A percentile compares a stretch with the other conserved stretches of the same genome.
phyloP scores from a whole-genome alignment of 2,797 vertebrate species.

The Eurystomus glaucurus region DNA sequence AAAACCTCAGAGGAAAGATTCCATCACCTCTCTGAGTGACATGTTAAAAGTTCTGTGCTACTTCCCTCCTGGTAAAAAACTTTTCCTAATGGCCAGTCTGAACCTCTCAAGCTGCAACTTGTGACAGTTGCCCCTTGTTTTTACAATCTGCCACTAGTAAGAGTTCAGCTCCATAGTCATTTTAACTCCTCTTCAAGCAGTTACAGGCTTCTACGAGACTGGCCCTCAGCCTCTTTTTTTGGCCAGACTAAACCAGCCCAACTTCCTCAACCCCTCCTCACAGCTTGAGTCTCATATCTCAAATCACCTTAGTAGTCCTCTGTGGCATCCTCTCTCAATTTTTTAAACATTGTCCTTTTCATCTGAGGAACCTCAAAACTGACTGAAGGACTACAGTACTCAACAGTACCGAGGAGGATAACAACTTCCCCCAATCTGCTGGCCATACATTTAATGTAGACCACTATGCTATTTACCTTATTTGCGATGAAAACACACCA shows the following conservation, averaged over 20 bases:
- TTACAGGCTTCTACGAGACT: not conserved
- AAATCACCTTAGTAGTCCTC: not conserved
- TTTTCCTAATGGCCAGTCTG: not conserved
- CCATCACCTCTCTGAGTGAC: not conserved
- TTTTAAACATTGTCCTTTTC: not conserved
- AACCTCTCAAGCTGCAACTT: not conserved
- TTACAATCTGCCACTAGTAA: fast-evolving
- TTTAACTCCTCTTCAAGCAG: not conserved
- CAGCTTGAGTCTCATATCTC: not conserved
- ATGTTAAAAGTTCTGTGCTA: not conserved
- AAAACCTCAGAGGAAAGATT: not conserved
- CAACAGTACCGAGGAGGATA: not conserved
- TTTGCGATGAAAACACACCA: not conserved
- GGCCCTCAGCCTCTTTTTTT: not conserved
- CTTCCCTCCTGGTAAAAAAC: not conserved
- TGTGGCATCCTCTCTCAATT: not conserved
- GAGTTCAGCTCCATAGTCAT: not conserved
- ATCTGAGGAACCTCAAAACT: not conserved
- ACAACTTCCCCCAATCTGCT: not conserved
- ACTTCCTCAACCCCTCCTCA: not conserved
- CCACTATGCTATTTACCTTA: not conserved
- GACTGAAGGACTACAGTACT: not conserved
- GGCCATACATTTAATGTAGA: not conserved
- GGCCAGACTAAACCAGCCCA: not conserved
- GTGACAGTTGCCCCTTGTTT: not conserved